Evolutionary conservation across 2,797 vertebrate species (phyloP).

Genomic region (Liparis tanakae): DNA sequence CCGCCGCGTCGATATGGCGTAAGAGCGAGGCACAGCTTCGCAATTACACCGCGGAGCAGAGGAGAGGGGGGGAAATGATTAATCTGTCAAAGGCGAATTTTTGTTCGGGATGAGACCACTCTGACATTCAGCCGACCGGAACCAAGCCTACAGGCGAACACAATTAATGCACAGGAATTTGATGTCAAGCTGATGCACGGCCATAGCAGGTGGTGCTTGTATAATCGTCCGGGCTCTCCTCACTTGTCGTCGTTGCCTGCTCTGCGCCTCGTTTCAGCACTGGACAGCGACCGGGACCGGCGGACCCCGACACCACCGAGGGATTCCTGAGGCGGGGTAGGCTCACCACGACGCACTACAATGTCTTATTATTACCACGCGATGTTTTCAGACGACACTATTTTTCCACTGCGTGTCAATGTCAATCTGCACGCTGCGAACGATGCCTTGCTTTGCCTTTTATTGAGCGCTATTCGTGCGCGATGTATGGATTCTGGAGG

Average conservation of each 20-base stretch:
- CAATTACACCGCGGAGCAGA: conserved; percentile 73
- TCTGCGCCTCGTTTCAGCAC: conserved; percentile 78
- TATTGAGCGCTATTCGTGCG: conserved; percentile 2
- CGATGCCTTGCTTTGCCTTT: conserved; percentile 17
- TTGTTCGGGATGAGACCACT: conserved; percentile 64
- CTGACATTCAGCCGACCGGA: conserved; percentile 58
- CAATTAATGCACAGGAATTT: conserved; percentile 32
- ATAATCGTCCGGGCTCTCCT: conserved; percentile 56
- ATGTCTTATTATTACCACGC: neutral
- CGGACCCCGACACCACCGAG: conserved; percentile 54
- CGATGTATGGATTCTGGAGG: conserved; percentile 19
- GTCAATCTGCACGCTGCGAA: neutral
- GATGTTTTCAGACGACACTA: neutral
- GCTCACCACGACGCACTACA: neutral
- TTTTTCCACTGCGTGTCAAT: neutral
- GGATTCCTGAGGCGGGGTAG: conserved; percentile 71
- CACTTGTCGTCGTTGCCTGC: conserved; percentile 60
- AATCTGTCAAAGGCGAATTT: conserved; percentile 78
- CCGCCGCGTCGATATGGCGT: conserved; percentile 48
- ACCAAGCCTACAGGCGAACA: conserved; percentile 16
- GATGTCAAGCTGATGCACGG: conserved; percentile 49
- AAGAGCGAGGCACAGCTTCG: conserved; percentile 65
- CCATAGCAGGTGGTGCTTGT: conserved; percentile 64
- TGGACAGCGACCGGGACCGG: conserved; percentile 76
- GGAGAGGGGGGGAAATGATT: conserved; percentile 64